phyloP scores from a whole-genome alignment of 2,113 vertebrate genomes.

The Brienomyrus longianalis region DNA sequence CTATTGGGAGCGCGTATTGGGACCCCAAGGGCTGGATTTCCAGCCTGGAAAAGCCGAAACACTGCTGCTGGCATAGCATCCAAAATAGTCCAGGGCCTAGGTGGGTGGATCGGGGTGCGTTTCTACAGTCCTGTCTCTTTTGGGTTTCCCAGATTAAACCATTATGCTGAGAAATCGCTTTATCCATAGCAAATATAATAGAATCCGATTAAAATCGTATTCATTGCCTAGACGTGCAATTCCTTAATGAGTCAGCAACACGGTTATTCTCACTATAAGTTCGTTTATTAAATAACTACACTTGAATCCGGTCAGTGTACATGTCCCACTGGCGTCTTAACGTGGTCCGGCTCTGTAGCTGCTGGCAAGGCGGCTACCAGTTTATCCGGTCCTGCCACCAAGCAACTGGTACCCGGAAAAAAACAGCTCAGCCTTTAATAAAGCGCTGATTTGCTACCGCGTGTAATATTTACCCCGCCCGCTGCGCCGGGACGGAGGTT shows the following conservation, averaged over 20 bases:
- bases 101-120: not conserved
- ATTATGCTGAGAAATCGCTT: not conserved
- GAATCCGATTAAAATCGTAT: not conserved
- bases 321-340: not conserved
- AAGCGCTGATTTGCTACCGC: constrained; percentile 8
- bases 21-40: not conserved
- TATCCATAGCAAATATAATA: not conserved
- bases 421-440: constrained; percentile 20
- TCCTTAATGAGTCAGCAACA: not conserved
- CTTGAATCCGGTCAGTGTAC: not conserved
- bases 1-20: too few relatives aligned
- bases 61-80: not conserved
- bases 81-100: not conserved
- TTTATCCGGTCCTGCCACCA: not conserved
- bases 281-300: not conserved
- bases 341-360: not conserved
- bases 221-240: not conserved
- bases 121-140: not conserved
- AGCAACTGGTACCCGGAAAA: not conserved
- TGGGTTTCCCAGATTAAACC: not conserved
- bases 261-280: not conserved
- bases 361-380: not conserved
- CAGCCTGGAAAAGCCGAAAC: not conserved
- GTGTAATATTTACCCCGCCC: constrained; percentile 17
- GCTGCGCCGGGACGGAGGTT: not conserved